Conservation (phyloP, 1,140 invertebrate genomes). For the Drosophila virilis region DNA sequence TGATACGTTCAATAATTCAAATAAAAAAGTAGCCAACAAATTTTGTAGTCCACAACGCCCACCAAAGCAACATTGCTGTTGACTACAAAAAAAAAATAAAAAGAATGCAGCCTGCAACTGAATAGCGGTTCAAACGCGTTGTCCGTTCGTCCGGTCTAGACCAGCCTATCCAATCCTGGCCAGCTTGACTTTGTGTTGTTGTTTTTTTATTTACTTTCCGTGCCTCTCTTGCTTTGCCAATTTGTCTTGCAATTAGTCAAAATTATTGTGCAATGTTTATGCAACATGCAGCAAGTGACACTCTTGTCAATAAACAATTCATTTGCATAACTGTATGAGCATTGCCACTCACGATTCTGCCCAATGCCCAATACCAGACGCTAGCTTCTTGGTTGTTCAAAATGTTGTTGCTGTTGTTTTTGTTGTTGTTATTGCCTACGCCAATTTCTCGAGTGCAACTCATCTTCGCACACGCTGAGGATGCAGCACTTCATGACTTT, state of each 20-base stretch:
- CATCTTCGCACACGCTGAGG: slow-evolving; percentile 66
- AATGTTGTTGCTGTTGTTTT: slow-evolving; percentile 10
- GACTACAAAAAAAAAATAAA: slow-evolving; percentile 11
- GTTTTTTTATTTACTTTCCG: slow-evolving; percentile 20
- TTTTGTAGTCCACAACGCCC: slow-evolving; percentile 64
- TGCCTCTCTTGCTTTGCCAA: slow-evolving; percentile 38
- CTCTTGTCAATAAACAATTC: slow-evolving; percentile 76
- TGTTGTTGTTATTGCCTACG: slow-evolving; percentile 27
- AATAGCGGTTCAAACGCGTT: slow-evolving; percentile 50
- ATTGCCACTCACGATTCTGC: slow-evolving; percentile 59
- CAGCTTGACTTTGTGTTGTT: slow-evolving; percentile 25
- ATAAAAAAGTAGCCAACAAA: slow-evolving; percentile 75
- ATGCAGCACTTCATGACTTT: slow-evolving; percentile 61
- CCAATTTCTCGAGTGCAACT: slow-evolving; percentile 65
- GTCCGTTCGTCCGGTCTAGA: slow-evolving; percentile 22
- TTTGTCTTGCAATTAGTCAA: slow-evolving; percentile 79
- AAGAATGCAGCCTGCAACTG: slow-evolving; percentile 51
- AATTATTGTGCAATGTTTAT: slow-evolving; percentile 81
- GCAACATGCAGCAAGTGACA: slow-evolving; percentile 72
- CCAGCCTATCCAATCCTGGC: slow-evolving; percentile 21
- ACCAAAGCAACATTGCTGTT: slow-evolving; percentile 40
- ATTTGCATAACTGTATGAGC: slow-evolving; percentile 73
- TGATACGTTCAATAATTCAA: slow-evolving; percentile 79
- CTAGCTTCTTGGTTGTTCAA: slow-evolving; percentile 10
- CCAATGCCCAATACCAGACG: slow-evolving; percentile 29